Evolutionary conservation across 2,113 vertebrate species (phyloP).

Genomic region (Oenanthe oenanthe): DNA sequence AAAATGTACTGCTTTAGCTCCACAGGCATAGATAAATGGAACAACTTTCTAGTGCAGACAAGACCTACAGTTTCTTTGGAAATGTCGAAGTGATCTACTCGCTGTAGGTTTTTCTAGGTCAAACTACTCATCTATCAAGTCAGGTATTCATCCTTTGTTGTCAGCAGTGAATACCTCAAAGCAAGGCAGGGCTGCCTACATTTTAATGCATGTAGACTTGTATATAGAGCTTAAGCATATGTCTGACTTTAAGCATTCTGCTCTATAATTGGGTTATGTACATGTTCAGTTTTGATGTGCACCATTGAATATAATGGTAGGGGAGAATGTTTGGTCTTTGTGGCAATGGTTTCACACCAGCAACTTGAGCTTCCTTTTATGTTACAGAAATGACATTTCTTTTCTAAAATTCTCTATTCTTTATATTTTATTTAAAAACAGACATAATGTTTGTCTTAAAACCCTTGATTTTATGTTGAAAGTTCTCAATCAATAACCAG

Average conservation of each 20-base stretch:
- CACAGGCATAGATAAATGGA: conserved; percentile 9
- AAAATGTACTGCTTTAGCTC: conserved; percentile 9
- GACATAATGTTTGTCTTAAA: neutral
- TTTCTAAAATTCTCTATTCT: neutral
- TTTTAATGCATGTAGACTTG: conserved; percentile 15
- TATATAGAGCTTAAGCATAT: neutral
- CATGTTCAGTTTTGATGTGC: neutral
- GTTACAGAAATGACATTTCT: fast-evolving
- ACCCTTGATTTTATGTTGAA: neutral
- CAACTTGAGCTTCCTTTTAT: neutral
- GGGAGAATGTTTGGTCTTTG: neutral
- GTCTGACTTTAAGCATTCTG: conserved; percentile 1
- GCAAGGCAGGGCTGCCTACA: neutral
- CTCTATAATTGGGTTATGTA: neutral
- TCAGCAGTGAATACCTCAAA: conserved; percentile 52
- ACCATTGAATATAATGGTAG: neutral
- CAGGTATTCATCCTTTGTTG: conserved; percentile 65
- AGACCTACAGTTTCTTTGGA: conserved; percentile 14
- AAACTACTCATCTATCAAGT: conserved; percentile 50
- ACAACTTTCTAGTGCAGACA: neutral
- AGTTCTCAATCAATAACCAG: neutral
- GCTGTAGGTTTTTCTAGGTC: conserved; percentile 42
- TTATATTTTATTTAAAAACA: neutral
- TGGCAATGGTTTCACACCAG: neutral
- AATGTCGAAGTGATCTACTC: conserved; percentile 32